Evolutionary conservation across 1,140 invertebrate genomes (phyloP), one percentile per base, ranked within the genome.

Genomic region (Platorchestia sp.): DNA sequence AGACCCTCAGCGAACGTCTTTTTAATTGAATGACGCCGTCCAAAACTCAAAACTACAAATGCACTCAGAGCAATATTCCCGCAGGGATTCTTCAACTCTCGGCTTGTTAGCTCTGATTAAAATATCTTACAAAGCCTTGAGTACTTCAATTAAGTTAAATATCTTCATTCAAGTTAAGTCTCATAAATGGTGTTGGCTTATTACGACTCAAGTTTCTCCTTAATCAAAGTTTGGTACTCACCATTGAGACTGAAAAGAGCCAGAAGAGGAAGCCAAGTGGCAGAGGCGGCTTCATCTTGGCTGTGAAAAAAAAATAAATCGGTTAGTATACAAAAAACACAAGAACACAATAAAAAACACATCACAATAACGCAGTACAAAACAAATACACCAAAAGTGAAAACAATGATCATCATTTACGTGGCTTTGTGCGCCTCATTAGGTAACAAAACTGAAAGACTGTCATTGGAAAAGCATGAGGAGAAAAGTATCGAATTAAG

Each of bases 221-320:
- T 19, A 75, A n/a, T 75, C n/a, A n/a, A 45, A 40, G 1, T 93
- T 6, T 40, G 91, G 91, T 93, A 93, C 91, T 93, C 40, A 93
- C 91, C 91, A 93, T 44, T 93, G 91, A 93, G 91, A 93, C 91
- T 93, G 40, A 45, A 45, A 44, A 93, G 43, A 93, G 91, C 91
- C 91, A 93, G 91, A 93, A 93, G 91, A 93, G 91, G 91, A 93
- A 93, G 91, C 91, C 91, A 93, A 93, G 91, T 40, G 91, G 91
- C 91, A 93, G 91, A 45, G 91, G 91, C 45, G 44, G 91, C 91
- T 47, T 93, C 91, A 93, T 93, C 91, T 93, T 93, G 91, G 91
- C 91, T 93, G 91, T 45, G 45, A 44, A 42, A 3, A 27, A 36
- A 42, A 89, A 89, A 42, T 89, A 89, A 89, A 16, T 16, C 41